Evolutionary conservation across 1,140 invertebrate species (phyloP), one percentile per base, ranked within the genome.

Genomic region (Brachionus asplanchnoidis): DNA sequence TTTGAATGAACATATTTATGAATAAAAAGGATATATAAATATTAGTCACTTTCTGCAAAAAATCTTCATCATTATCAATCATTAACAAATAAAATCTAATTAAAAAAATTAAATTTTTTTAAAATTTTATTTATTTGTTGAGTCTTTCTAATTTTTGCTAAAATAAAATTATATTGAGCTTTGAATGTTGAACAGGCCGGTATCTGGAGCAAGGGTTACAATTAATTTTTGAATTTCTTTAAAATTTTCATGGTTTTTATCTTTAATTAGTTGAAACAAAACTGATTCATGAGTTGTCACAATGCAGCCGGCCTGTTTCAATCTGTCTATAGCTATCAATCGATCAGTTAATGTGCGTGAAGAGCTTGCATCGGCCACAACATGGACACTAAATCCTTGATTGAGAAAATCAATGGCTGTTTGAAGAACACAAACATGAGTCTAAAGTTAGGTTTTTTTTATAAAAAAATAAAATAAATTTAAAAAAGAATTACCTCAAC

Each of bases 391-490:
- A 83, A 91, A 92, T 17, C 92, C 92, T 82, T 91, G 90, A n/a
- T 92, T 91, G 14, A 94, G 87, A 0, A 96, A 89, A 89, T 95
- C 94, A 53, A 95, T 92, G 0, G 94, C 94, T 0, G 95, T 96
- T 87, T 95, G 94, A 87, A 95, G 94, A 9, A 97, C 91, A 88
- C 95, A 97, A 4, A 95, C 93, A 87, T 97, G 95, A 0, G 94
- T 91, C 92, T 97, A 95, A 85, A 96, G 92, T 0, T 95, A 95
- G 91, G 94, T 94, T 0, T 97, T 88, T 28, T 97, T 88, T 28
- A 96, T 91, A 50, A 94, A 91, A 26, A 79, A 75, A 14, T 20
- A 8, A 42, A 75, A 42, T 17, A 6, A 36, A 7, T 36, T 36
- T 6, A 6, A 36, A 7, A 36, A 36, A 36, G 32, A 26, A 50